Evolutionary conservation across 2,797 vertebrate genomes (phyloP).

Genomic region (Lates japonicus): DNA sequence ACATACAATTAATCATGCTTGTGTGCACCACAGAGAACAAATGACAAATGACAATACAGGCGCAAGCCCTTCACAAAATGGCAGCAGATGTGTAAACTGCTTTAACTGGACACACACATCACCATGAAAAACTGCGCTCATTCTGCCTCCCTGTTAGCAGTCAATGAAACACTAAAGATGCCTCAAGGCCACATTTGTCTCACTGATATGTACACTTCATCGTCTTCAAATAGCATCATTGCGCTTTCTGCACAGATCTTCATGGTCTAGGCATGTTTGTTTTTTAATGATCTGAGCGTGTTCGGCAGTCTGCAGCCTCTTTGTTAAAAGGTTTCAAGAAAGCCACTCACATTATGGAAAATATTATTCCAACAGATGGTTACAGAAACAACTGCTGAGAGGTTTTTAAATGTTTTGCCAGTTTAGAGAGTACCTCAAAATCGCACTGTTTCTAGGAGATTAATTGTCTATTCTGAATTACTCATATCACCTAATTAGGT

Average conservation of each 20-base stretch:
- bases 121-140: conserved; percentile 1
- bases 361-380: conserved; percentile 41
- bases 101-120: conserved; percentile 31
- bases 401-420: conserved; percentile 21
- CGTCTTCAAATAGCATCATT: conserved; percentile 18
- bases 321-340: conserved; percentile 17
- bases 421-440: neutral
- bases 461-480: conserved; percentile 26
- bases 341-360: neutral
- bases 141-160: conserved; percentile 26
- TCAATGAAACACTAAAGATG: conserved; percentile 33
- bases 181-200: conserved; percentile 35
- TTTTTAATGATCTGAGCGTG: conserved; percentile 37
- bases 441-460: conserved; percentile 4
- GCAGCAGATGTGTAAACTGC: conserved; percentile 27
- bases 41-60: neutral
- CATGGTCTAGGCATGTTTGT: conserved; percentile 23
- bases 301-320: conserved; percentile 9
- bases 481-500: conserved; percentile 24
- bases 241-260: conserved; percentile 12
- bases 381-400: conserved; percentile 21
- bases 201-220: conserved; percentile 15
- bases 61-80: conserved; percentile 16
- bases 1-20: conserved; percentile 24
- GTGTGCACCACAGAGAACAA: conserved; percentile 6